Evolutionary conservation across 92 coral and sea anemone genomes (phyloP).

Genomic region (Zoanthus sociatus): DNA sequence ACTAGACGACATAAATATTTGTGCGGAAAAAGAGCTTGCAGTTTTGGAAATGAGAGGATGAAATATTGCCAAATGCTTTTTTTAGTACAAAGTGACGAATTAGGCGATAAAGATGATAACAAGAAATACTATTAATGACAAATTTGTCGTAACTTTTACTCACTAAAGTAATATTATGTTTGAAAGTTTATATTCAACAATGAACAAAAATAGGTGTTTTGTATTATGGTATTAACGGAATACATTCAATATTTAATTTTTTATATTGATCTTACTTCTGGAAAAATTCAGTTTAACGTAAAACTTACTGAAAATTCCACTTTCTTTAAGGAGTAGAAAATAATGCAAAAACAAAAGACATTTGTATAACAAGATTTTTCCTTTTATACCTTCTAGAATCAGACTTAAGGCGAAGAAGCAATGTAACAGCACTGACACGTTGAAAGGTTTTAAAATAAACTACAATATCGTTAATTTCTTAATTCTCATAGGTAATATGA

Average conservation of each 20-base stretch:
- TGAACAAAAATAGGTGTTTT: not conserved
- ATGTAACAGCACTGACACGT: not conserved
- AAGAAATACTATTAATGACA: not conserved
- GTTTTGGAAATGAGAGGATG: not conserved
- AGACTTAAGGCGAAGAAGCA: not conserved
- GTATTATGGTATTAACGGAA: not conserved
- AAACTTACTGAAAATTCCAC: not conserved
- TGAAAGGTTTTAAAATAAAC: not conserved
- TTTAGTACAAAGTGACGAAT: not conserved
- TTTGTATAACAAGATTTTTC: not conserved
- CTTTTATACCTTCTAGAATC: not conserved
- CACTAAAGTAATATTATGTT: not conserved
- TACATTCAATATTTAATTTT: not conserved
- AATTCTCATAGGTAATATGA: not conserved
- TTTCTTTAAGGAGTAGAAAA: not conserved
- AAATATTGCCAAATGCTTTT: not conserved
- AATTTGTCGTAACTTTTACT: not conserved
- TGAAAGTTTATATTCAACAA: slow-evolving; percentile 5
- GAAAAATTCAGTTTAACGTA: not conserved
- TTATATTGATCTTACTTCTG: not conserved
- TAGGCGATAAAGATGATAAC: not conserved
- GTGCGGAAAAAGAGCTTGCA: not conserved
- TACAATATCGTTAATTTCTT: not conserved
- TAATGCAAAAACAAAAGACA: not conserved
- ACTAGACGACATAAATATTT: not conserved